A percentile compares a stretch with the other conserved stretches of the same genome.
Evolutionary conservation across 2,113 vertebrate genomes (phyloP).

Genomic region (Odontesthes bonariensis): DNA sequence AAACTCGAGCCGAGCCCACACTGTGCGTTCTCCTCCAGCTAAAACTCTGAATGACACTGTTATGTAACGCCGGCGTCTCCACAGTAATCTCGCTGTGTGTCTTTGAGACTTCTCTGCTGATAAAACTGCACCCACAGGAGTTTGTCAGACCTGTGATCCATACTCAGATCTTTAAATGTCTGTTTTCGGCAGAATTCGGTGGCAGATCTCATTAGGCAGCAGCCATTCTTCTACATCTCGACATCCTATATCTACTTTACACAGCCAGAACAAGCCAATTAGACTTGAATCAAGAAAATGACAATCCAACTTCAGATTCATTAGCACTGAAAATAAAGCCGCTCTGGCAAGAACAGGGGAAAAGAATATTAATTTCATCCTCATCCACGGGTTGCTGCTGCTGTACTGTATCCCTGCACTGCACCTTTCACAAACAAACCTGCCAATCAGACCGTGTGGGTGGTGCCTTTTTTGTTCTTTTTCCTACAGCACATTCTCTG

Average conservation of each 20-base stretch:
- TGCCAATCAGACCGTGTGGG: slow-evolving; percentile 53
- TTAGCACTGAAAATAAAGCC: slow-evolving; percentile 2
- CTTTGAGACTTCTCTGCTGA: slow-evolving; percentile 9
- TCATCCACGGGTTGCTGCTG: slow-evolving; percentile 10
- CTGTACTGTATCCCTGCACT: slow-evolving; percentile 21
- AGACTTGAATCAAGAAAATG: slow-evolving; percentile 13
- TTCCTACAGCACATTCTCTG: slow-evolving; percentile 22
- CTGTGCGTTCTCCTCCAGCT: slow-evolving; percentile 25
- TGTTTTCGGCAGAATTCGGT: not conserved
- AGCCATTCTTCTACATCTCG: not conserved
- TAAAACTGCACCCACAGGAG: slow-evolving; percentile 33
- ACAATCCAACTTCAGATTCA: not conserved
- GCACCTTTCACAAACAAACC: slow-evolving; percentile 30
- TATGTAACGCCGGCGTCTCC: slow-evolving; percentile 38
- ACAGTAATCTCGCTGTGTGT: not conserved
- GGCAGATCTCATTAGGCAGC: not conserved
- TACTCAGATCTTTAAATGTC: slow-evolving; percentile 10
- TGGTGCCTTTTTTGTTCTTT: slow-evolving; percentile 34
- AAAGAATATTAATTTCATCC: slow-evolving; percentile 7
- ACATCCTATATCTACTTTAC: too few relatives aligned
- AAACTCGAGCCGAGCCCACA: slow-evolving; percentile 31
- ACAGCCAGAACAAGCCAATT: not conserved
- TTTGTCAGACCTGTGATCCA: slow-evolving; percentile 24
- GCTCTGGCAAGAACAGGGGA: not conserved
- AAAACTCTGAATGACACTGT: slow-evolving; percentile 34